These are phyloP conservation scores for Vidua macroura DNA, from an alignment of 2,113 vertebrate genomes.

Conservation along the genomic window DNA sequence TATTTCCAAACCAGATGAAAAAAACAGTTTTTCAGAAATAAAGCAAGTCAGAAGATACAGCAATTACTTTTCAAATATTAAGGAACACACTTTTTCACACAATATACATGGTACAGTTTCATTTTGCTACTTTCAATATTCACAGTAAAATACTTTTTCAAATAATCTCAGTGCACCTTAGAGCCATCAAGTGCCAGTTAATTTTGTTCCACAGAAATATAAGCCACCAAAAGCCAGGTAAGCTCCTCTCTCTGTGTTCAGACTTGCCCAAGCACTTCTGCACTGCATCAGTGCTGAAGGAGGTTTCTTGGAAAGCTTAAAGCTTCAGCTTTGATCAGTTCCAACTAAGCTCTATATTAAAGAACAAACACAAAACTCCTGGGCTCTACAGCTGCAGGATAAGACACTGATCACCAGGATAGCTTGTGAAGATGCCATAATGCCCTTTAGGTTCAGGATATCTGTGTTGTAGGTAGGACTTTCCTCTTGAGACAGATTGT, in stretches of 20 bases:
- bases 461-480: background rate
- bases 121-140: background rate
- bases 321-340: slow-evolving; percentile 19
- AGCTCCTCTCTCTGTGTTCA: background rate
- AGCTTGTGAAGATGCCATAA: background rate
- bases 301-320: slow-evolving; percentile 21
- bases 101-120: background rate
- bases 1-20: slow-evolving; percentile 6
- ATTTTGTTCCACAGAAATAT: background rate
- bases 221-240: background rate
- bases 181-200: background rate
- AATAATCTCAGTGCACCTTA: background rate
- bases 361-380: background rate
- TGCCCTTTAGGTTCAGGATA: background rate
- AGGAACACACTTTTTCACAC: background rate
- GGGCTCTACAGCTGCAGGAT: background rate
- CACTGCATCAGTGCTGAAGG: background rate
- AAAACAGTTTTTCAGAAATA: background rate
- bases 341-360: background rate
- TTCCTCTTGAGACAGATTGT: background rate
- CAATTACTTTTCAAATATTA: slow-evolving; percentile 15
- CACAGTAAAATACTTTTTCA: background rate
- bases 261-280: background rate
- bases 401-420: background rate
- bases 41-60: background rate